Evolutionary conservation across 1,140 invertebrate genomes (phyloP).

Genomic region (Acromyrmex echinatior): DNA sequence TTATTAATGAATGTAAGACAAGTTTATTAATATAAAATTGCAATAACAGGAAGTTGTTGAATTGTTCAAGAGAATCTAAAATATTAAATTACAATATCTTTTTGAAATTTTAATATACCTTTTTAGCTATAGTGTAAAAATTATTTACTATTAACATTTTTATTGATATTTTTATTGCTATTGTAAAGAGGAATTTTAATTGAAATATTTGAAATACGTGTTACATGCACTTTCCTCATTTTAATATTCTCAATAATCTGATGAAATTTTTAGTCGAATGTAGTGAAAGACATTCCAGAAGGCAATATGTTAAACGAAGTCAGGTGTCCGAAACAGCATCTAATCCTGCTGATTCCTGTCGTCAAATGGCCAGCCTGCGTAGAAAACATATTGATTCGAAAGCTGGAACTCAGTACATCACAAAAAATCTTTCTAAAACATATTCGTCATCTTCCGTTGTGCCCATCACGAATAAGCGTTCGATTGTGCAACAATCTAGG

Average conservation of each 20-base stretch:
- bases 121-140: neutral
- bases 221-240: no score
- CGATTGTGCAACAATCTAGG: slow-evolving; percentile 63
- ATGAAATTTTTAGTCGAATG: slow-evolving; percentile 66
- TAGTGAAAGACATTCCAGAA: slow-evolving; percentile 67
- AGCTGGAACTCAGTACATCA: slow-evolving; percentile 38
- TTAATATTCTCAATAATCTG: neutral
- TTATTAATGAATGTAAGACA: neutral
- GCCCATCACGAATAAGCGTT: slow-evolving; percentile 37
- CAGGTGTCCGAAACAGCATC: slow-evolving; percentile 68
- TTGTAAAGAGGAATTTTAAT: neutral
- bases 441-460: slow-evolving; percentile 46
- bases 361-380: slow-evolving; percentile 60
- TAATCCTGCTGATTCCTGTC: slow-evolving; percentile 58
- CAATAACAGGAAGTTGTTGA: neutral
- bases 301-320: slow-evolving; percentile 69
- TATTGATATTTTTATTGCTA: neutral
- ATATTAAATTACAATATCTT: neutral
- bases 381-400: slow-evolving; percentile 67
- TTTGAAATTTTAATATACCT: neutral
- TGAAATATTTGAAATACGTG: neutral
- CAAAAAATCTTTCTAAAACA: slow-evolving; percentile 63
- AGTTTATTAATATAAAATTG: slow-evolving; percentile 5
- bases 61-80: neutral
- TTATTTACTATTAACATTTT: neutral